Conservation (phyloP, 1,140 invertebrate species). For the Trichoplusia ni region DNA sequence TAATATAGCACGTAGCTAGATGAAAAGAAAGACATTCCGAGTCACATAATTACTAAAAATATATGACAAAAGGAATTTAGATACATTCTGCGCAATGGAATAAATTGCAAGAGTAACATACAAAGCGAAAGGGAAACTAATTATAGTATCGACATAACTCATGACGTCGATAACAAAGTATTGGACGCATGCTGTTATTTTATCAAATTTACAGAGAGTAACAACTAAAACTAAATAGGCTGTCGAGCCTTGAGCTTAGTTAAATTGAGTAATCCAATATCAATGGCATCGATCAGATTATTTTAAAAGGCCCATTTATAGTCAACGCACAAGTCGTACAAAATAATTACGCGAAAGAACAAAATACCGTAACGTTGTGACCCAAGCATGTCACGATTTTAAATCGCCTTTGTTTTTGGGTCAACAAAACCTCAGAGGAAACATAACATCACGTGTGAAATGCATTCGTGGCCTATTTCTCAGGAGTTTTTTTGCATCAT, state of each 20-base stretch:
- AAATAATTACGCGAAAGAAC: slow-evolving; percentile 48
- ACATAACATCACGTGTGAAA: slow-evolving; percentile 48
- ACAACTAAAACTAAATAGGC: slow-evolving; percentile 25
- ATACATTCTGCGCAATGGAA: no score
- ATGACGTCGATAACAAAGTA: slow-evolving; percentile 18
- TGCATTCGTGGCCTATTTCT: slow-evolving; percentile 40
- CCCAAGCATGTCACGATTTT: slow-evolving; percentile 59
- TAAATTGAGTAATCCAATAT: slow-evolving; percentile 35
- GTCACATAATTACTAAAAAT: no score
- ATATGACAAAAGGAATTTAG: no score
- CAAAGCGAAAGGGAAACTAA: slow-evolving; percentile 1
- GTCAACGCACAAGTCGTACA: slow-evolving; percentile 29
- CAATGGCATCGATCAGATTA: slow-evolving; percentile 30
- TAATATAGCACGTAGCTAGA: no score
- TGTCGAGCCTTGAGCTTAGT: slow-evolving; percentile 22
- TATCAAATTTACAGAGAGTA: slow-evolving; percentile 24
- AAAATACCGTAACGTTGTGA: slow-evolving; percentile 46
- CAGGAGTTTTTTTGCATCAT: slow-evolving; percentile 44
- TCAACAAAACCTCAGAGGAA: slow-evolving; percentile 62
- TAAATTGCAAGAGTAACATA: no score
- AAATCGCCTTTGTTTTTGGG: slow-evolving; percentile 47
- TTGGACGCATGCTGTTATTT: slow-evolving; percentile 6
- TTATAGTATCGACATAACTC: not conserved
- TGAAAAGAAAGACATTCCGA: no score
- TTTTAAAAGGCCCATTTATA: slow-evolving; percentile 37